These are phyloP conservation scores for Polydrusus pterygomalis DNA, from an alignment of 2,888 invertebrate species.

Conservation along the genomic window DNA sequence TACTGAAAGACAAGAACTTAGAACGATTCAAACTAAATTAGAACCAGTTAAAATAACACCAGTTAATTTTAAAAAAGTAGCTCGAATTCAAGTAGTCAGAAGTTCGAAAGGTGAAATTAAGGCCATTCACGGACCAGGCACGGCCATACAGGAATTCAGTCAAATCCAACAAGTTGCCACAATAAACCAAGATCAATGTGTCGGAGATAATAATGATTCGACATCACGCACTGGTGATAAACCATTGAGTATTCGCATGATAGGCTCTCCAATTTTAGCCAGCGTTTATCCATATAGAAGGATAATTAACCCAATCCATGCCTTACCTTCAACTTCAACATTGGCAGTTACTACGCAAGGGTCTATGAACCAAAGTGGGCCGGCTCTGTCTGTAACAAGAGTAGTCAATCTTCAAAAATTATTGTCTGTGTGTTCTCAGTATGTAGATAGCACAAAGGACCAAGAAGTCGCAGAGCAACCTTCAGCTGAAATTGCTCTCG, in stretches of 20 bases:
- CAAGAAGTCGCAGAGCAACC: not conserved
- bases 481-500: not conserved
- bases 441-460: not conserved
- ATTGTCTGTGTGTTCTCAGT: not conserved
- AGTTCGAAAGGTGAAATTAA: not conserved
- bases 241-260: not conserved
- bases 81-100: slow-evolving; percentile 3
- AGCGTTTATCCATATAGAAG: not conserved
- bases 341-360: not conserved
- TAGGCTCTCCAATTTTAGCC: not conserved
- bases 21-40: not conserved
- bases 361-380: not conserved
- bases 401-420: not conserved
- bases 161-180: not conserved
- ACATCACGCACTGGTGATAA: too few species aligned
- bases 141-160: too few species aligned
- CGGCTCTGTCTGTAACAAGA: not conserved
- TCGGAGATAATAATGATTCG: not conserved
- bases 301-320: not conserved
- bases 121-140: not conserved
- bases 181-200: not conserved
- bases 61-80: not conserved
- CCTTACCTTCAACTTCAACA: not conserved
- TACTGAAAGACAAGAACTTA: not conserved
- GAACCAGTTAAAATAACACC: not conserved